A percentile compares a stretch with the other conserved stretches of the same genome.
These are phyloP conservation scores for Psilopsiagon aurifrons DNA, from an alignment of 2,113 vertebrate species.

Conservation along the genomic window DNA sequence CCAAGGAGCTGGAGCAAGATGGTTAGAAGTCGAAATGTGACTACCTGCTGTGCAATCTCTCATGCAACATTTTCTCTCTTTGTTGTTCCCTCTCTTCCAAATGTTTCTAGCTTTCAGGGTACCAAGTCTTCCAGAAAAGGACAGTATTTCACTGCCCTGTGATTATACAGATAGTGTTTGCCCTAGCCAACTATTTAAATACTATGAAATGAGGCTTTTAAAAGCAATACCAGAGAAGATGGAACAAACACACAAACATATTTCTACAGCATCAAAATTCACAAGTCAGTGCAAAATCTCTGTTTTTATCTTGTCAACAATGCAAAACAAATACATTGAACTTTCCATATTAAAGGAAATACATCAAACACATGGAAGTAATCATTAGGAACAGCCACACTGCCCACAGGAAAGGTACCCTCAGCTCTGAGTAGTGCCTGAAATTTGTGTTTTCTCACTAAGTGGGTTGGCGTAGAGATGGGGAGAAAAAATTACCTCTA, in stretches of 20 bases:
- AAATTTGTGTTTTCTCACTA: not conserved
- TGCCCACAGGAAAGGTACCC: not conserved
- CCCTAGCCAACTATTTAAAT: not conserved
- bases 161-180: not conserved
- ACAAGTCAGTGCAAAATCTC: not conserved
- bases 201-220: not conserved
- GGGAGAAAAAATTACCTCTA: slow-evolving; percentile 81
- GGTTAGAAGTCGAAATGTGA: not conserved
- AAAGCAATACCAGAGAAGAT: not conserved
- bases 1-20: not conserved
- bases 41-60: not conserved
- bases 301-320: not conserved
- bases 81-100: not conserved
- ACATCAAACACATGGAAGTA: not conserved
- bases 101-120: not conserved
- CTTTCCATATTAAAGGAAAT: not conserved
- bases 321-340: not conserved
- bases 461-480: not conserved
- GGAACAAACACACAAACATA: not conserved
- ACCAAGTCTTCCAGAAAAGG: not conserved
- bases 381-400: not conserved
- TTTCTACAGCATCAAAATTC: not conserved
- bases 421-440: not conserved
- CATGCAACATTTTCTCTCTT: not conserved
- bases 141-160: not conserved